Evolutionary conservation across 2,888 invertebrate species (phyloP), one percentile per base, ranked within the genome.

Genomic region (Mylabris sibirica): DNA sequence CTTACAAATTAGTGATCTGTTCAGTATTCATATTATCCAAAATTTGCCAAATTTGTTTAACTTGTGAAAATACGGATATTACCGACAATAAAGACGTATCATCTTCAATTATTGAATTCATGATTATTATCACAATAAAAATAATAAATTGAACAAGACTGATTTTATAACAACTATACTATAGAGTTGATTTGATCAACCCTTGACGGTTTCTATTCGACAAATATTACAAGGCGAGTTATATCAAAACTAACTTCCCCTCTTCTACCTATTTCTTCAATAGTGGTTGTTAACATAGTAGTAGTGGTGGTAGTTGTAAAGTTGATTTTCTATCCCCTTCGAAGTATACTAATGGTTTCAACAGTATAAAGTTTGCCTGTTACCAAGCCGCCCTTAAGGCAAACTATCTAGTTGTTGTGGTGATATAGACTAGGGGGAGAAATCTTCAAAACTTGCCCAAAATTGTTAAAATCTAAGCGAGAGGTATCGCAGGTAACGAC

Each of bases 231-330:
- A 35, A 62, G 35, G 35, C n/a, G 60, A 59, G 57, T 44, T 22
- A 63, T 64, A 70, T 72, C 66, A 67, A 69, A 73, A 73, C 67
- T 73, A 62, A 71, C 65, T 72, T 74, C 73, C 75, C 67, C 71
- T 67, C 59, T n/a, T 62, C 53, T 65, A 67, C 65, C 22, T 12
- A 41, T 6, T 59, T 41, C 57, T 20, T 12, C 44, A n/a, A 44
- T 44, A 44, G 20, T 44, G 44, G 44, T 44, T n/a, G 44, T 44
- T 14, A n/a, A 14, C 1, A 17, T 17, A 12, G 38, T 44, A 17
- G 17, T 44, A 17, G 44, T 49, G 20, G 49, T 20, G 11, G 49
- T 49, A 8, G 49, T 49, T 9, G 9, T 9, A 20, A 20, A 22
- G 49, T 49, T 20, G 49, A 49, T 49, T 49, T 49, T 49, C 49